Evolutionary conservation across 2,888 invertebrate genomes (phyloP).

Genomic region (Pseudoips prasinana): DNA sequence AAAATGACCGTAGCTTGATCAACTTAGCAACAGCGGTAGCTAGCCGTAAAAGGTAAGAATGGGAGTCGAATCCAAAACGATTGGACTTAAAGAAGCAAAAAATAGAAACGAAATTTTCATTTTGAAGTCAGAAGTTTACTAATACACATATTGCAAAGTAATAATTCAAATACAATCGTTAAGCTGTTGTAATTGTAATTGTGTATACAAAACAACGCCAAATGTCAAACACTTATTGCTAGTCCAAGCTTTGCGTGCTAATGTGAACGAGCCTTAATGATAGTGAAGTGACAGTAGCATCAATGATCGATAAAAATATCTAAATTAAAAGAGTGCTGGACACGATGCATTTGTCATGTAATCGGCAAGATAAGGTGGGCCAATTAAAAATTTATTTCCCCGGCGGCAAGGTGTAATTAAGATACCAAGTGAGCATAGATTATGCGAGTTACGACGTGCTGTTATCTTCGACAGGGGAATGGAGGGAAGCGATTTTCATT

Average conservation of each 20-base stretch:
- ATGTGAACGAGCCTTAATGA: constrained; percentile 21
- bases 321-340: constrained; percentile 33
- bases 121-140: no score
- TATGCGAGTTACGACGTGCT: constrained; percentile 44
- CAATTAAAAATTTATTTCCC: constrained; percentile 61
- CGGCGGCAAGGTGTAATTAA: constrained; percentile 53
- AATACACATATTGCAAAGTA: no score
- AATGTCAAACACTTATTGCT: constrained; percentile 32
- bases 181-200: no score
- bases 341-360: constrained; percentile 51
- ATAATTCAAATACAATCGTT: no score
- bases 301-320: constrained; percentile 25
- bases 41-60: no score
- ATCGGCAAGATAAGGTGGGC: constrained; percentile 44
- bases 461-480: constrained; percentile 50
- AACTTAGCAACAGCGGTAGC: no score
- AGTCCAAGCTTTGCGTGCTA: constrained; percentile 28
- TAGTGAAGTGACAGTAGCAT: constrained; percentile 26
- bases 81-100: no score
- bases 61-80: no score
- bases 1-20: no score
- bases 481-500: constrained; percentile 61
- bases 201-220: constrained; percentile 16
- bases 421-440: constrained; percentile 57
- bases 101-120: no score